Evolutionary conservation across 2,797 vertebrate genomes (phyloP), one percentile per base, ranked within the genome.

Genomic region (Melanotaenia pygmaea): DNA sequence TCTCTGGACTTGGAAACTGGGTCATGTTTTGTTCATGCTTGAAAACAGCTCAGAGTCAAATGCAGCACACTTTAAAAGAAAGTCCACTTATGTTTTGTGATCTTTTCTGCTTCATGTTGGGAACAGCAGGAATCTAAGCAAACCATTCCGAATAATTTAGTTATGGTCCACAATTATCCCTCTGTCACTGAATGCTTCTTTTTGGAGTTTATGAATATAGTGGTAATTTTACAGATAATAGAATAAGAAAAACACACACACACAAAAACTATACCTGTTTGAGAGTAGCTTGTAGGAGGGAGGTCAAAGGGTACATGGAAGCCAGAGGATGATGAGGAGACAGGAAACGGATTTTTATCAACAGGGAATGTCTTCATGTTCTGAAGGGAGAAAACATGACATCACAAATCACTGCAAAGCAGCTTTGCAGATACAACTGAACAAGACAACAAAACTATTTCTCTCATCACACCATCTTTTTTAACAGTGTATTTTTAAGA

Each of bases 221-320:
- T 4, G 40, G 4, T 38, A 4, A 20, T 8, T 47, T 47, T 20
- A 20, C 5, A 47, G 6, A 47, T 20, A 13, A n/a, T 4, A 32
- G 3, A 50, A 40, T 50, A 34, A 20, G 47, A 6, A 45, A 2
- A 37, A 6, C 59, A 26, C 28, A 6, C 20, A 11, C 45, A 26
- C 7, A 12, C 59, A 26, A 35, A 20, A 16, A 6, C 22, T 51
- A 63, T 84, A 96, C 95, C 95, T 93, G 92, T 90, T 53, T 78
- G 37, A 45, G 90, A 84, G 83, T 96, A 95, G 76, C 58, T 61
- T 51, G 90, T 86, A 3, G 94, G 94, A 0, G 95, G 95, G 11
- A 96, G 91, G 84, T 96, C 95, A 86, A 95, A 94, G 28, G 95
- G 95, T 79, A 95, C 94, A 0, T 91, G 93, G 72, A 95, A 95